phyloP scores from a whole-genome alignment of 2,888 invertebrate genomes.

The Sinelater perroti region DNA sequence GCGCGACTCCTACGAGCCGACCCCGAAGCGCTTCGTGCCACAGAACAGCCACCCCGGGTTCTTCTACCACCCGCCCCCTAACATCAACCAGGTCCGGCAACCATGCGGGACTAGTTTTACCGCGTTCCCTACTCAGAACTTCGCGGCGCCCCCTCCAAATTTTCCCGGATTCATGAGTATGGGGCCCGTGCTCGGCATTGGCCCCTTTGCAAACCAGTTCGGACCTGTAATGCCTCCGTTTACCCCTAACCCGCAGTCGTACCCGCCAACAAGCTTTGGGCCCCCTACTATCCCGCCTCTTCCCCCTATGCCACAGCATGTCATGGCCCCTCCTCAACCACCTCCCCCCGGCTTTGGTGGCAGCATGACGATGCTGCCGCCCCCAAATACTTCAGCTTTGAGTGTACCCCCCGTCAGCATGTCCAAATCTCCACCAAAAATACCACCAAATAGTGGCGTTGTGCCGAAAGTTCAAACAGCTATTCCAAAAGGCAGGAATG shows the following conservation, averaged over 20 bases:
- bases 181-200: slow-evolving; percentile 17
- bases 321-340: slow-evolving; percentile 17
- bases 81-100: slow-evolving; percentile 18
- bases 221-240: slow-evolving; percentile 26
- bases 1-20: slow-evolving; percentile 41
- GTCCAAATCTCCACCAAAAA: slow-evolving; percentile 21
- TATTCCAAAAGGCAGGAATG: slow-evolving; percentile 16
- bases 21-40: slow-evolving; percentile 22
- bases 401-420: slow-evolving; percentile 1
- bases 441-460: slow-evolving; percentile 20
- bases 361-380: slow-evolving; percentile 10
- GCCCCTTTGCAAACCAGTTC: slow-evolving; percentile 18
- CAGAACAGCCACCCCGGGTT: slow-evolving; percentile 23
- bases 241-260: slow-evolving; percentile 20
- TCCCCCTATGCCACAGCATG: slow-evolving; percentile 23
- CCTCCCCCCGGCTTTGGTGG: slow-evolving; percentile 3
- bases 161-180: slow-evolving; percentile 24
- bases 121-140: slow-evolving; percentile 20
- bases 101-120: slow-evolving; percentile 28
- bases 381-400: slow-evolving; percentile 13
- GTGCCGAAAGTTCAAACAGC: slow-evolving; percentile 26
- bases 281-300: slow-evolving; percentile 31
- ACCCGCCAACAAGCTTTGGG: slow-evolving; percentile 24
- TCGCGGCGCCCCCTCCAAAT: slow-evolving; percentile 23
- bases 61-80: slow-evolving; percentile 17